Evolutionary conservation across 2,113 vertebrate species (phyloP), one percentile per base, ranked within the genome.

Genomic region (Lepus americanus): DNA sequence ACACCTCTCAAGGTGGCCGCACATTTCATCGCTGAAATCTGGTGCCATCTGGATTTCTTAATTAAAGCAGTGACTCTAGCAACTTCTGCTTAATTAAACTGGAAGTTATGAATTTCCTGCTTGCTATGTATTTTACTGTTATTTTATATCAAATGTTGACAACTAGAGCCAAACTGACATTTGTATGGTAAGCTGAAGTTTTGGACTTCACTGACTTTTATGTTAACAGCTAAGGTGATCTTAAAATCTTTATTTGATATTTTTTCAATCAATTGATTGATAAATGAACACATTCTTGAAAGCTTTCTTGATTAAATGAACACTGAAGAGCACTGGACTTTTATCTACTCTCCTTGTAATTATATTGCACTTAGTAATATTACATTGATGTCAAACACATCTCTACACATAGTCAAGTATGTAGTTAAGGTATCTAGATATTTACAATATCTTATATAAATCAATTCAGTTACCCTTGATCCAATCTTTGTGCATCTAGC

Each of bases 1-100:
- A 82, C 69, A 85, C 72, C 82, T 95, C n/a, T 94, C n/a, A 90
- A 94, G 95, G 73, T 84, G 66, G 82, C 33, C 91, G 25, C 51
- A 69, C 1, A 2, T 77, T 95, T 94, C 72, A 94, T 76, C n/a
- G 17, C 81, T 85, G 49, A 95, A 92, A 94, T 87, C n/a, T 72
- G 85, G 67, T 87, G 55, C 81, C 85, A 95, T 93, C 63, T 95
- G 90, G 66, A 89, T 87, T 92, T 95, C 73, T 95, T 96, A 93
- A 89, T 95, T 95, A 92, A 93, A 81, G 77, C 69, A 84, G 27
- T 87, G 77, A 92, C 51, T 95, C 72, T 74, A 84, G n/a, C 59
- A 95, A 90, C 66, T 74, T 92, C 81, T 87, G 51, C 29, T 66
- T 93, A 93, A 89, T 92, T 95, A 95, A 95, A 94, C 23, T 72